These are phyloP conservation scores for Ophion ellenae DNA, from an alignment of 2,888 invertebrate genomes.

Conservation along the genomic window DNA sequence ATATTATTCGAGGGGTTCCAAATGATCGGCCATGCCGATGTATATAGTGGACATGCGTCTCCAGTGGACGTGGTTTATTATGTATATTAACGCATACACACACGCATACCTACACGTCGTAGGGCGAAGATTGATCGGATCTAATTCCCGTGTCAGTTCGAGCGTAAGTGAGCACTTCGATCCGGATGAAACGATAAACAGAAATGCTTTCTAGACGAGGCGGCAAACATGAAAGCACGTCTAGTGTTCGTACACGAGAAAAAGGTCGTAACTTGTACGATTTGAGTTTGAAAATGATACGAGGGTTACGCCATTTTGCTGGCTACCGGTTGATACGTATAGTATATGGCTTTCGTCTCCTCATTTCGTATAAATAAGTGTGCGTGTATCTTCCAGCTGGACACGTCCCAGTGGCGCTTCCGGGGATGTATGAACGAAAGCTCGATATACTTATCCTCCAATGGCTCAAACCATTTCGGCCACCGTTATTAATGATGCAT, in stretches of 20 bases:
- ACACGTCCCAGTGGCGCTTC: slow-evolving; percentile 14
- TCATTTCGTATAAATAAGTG: background rate
- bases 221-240: slow-evolving; percentile 55
- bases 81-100: background rate
- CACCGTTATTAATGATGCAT: slow-evolving; percentile 10
- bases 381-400: background rate
- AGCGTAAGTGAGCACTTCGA: slow-evolving; percentile 59
- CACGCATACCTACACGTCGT: slow-evolving; percentile 6
- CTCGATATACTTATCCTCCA: background rate
- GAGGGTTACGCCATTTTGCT: background rate
- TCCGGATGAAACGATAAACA: slow-evolving; percentile 65
- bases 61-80: background rate
- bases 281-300: background rate
- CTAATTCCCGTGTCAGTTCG: slow-evolving; percentile 58
- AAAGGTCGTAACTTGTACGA: slow-evolving; percentile 21
- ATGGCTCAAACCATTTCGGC: background rate
- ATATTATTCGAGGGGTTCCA: slow-evolving; percentile 44
- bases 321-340: background rate
- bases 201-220: slow-evolving; percentile 45
- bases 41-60: background rate
- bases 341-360: slow-evolving; percentile 3
- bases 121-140: slow-evolving; percentile 60
- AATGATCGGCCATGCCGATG: slow-evolving; percentile 1
- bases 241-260: background rate
- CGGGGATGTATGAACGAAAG: background rate